Conservation (phyloP, 2,113 vertebrate species). For the Saguinus imperator region DNA sequence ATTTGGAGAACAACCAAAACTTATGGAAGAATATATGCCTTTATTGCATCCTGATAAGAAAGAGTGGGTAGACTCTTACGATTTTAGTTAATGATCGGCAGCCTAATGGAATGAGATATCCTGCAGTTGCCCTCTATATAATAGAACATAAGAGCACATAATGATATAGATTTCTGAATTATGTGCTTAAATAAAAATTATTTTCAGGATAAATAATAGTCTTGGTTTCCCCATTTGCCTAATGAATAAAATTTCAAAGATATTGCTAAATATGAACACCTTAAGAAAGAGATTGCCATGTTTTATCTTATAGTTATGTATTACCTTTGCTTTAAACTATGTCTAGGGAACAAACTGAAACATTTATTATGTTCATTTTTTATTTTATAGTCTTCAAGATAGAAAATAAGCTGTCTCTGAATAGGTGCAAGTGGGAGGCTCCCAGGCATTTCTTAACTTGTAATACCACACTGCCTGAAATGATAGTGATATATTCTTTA, state of each 20-base stretch:
- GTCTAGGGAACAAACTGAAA: slow-evolving; percentile 43
- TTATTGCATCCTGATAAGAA: not conserved
- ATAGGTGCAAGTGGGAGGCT: not conserved
- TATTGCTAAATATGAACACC: not conserved
- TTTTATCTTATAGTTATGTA: slow-evolving; percentile 9
- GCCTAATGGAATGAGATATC: not conserved
- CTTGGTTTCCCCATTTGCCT: not conserved
- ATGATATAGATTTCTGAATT: not conserved
- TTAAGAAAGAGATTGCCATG: not conserved
- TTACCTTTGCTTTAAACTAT: slow-evolving; percentile 48
- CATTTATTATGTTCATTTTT: slow-evolving; percentile 55
- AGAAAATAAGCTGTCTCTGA: slow-evolving; percentile 54
- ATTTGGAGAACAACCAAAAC: not conserved
- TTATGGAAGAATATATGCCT: not conserved
- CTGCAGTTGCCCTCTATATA: not conserved
- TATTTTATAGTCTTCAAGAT: slow-evolving; percentile 51
- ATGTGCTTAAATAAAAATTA: not conserved
- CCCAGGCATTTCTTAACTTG: slow-evolving; percentile 21
- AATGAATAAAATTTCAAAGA: slow-evolving; percentile 42
- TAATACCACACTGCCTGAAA: slow-evolving; percentile 15
- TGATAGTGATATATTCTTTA: slow-evolving; percentile 38
- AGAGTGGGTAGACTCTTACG: not conserved
- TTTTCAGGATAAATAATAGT: not conserved
- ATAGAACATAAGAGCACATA: not conserved
- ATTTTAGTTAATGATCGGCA: not conserved